Evolutionary conservation across 2,113 vertebrate genomes (phyloP).

Genomic region (Progne subis): DNA sequence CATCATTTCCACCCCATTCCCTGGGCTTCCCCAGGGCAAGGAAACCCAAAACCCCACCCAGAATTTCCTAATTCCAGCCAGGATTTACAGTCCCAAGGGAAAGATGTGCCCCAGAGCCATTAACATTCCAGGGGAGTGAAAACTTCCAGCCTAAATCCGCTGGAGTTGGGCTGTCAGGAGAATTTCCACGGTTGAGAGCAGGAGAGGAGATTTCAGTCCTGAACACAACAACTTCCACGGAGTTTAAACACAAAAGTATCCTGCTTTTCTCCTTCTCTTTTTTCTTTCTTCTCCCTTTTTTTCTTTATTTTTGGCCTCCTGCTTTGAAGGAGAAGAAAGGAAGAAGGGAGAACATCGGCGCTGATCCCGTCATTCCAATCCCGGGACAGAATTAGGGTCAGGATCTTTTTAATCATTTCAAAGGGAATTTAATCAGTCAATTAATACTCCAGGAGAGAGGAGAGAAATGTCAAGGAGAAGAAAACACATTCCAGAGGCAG

Average conservation of each 20-base stretch:
- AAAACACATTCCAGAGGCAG: neutral
- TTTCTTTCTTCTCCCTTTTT: no score
- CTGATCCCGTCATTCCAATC: neutral
- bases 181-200: neutral
- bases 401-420: constrained; percentile 19
- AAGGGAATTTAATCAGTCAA: neutral
- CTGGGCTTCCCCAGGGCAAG: neutral
- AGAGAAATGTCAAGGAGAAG: neutral
- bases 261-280: neutral
- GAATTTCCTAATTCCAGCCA: no score
- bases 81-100: neutral
- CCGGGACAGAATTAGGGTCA: accelerated
- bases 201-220: neutral
- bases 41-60: neutral
- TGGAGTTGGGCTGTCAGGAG: neutral
- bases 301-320: neutral
- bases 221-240: neutral
- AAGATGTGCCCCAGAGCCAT: neutral
- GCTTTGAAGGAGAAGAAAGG: neutral
- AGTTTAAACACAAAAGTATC: neutral
- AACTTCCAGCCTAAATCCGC: neutral
- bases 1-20: neutral
- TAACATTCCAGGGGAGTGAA: neutral
- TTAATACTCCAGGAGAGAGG: neutral
- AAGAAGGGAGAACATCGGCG: neutral